phyloP scores from a whole-genome alignment of 2,888 invertebrate species.

The Tromatobia lineatoria region DNA sequence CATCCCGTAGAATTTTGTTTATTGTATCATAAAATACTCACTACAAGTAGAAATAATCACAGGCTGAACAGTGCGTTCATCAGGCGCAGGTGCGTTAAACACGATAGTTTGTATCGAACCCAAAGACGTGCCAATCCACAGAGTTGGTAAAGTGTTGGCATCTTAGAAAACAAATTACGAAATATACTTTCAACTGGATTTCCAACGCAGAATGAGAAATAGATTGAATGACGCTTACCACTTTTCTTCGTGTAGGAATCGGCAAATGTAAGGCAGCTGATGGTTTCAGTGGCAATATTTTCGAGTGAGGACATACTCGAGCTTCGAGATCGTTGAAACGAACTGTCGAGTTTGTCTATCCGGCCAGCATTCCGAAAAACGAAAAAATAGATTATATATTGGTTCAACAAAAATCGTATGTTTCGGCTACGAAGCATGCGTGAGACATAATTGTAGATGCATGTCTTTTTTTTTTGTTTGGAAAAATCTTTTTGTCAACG shows the following conservation, averaged over 20 bases:
- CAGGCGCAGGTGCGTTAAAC: constrained; percentile 92
- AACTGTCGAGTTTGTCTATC: constrained; percentile 98
- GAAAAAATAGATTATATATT: constrained; percentile 72
- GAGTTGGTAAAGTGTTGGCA: constrained; percentile 94
- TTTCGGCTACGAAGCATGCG: constrained; percentile 70
- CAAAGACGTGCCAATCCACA: constrained; percentile 99
- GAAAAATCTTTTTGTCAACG: constrained; percentile 34
- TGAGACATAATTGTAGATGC: constrained; percentile 67
- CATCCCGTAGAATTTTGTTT: neutral
- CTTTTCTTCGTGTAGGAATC: constrained; percentile 98
- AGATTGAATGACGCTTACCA: constrained; percentile 88
- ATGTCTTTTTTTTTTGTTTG: constrained; percentile 44
- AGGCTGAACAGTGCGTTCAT: constrained; percentile 94
- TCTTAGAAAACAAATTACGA: constrained; percentile 87
- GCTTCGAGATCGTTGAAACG: constrained; percentile 98
- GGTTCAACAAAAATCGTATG: constrained; percentile 42
- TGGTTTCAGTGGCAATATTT: constrained; percentile 98
- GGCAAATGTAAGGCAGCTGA: constrained; percentile 98
- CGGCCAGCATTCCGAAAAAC: constrained; percentile 88
- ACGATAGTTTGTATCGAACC: constrained; percentile 98
- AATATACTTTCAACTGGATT: neutral
- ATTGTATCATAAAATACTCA: constrained; percentile 83
- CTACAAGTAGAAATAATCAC: constrained; percentile 96
- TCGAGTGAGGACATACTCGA: constrained; percentile 99
- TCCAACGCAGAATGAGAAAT: constrained; percentile 35